Conservation (phyloP, 2,888 invertebrate genomes). For the Chrysina gloriosa region DNA sequence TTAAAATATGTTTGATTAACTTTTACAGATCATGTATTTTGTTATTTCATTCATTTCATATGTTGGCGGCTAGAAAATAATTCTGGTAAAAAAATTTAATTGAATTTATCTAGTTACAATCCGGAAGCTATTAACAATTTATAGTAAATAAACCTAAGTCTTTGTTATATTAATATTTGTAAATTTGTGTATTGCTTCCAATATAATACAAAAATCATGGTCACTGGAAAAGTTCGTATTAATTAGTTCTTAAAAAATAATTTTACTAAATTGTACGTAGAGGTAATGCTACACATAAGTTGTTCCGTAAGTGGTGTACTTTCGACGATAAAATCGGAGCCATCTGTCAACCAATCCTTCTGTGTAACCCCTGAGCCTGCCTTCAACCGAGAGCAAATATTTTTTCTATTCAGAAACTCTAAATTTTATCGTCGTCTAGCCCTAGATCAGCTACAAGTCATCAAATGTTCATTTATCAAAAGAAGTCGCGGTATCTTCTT, state of each 20-base stretch:
- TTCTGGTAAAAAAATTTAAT: no score
- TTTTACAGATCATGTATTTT: no score
- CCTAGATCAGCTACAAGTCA: constrained; percentile 1
- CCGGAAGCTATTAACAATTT: no score
- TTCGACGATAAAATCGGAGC: background rate
- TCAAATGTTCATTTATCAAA: constrained; percentile 16
- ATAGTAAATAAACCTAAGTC: no score
- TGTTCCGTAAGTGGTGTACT: background rate
- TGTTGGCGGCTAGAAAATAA: no score
- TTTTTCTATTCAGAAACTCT: background rate
- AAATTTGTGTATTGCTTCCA: no score
- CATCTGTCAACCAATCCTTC: constrained; percentile 2
- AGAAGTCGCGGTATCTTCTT: constrained; percentile 7
- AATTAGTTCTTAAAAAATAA: no score
- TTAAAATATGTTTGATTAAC: no score
- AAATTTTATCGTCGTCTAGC: constrained; percentile 18
- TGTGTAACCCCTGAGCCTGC: background rate
- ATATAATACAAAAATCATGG: background rate
- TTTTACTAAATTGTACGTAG: background rate
- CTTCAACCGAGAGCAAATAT: constrained; percentile 3
- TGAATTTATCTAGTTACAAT: no score
- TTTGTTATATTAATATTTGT: no score
- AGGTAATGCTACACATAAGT: background rate
- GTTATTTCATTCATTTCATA: no score
- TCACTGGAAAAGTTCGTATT: no score